Conservation (phyloP, 2,888 invertebrate genomes). For the Azorinus chamasolen region DNA sequence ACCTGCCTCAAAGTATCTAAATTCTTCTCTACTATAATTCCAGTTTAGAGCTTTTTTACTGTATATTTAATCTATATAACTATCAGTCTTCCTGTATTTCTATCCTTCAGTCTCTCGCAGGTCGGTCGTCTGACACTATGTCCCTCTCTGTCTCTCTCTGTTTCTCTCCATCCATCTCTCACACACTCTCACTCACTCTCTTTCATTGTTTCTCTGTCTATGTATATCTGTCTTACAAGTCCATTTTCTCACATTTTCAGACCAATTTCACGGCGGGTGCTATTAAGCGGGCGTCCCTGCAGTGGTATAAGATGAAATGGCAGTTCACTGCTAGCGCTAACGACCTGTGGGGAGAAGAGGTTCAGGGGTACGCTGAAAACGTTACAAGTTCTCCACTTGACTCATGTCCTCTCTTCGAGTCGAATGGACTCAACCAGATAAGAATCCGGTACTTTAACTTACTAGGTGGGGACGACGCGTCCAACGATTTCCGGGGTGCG, state of each 20-base stretch:
- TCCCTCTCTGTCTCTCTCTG: too few relatives aligned
- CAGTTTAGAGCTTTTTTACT: too few relatives aligned
- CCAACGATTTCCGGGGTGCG: constrained; percentile 56
- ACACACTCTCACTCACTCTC: too few relatives aligned
- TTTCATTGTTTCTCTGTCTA: too few relatives aligned
- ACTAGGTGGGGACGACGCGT: constrained; percentile 50
- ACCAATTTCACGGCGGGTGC: constrained; percentile 37
- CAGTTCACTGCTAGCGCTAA: constrained; percentile 53
- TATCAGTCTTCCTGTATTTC: too few relatives aligned
- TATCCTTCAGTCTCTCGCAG: too few relatives aligned
- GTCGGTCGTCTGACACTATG: too few relatives aligned
- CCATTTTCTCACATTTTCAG: constrained; percentile 6
- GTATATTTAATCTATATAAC: too few relatives aligned
- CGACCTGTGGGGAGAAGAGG: constrained; percentile 61
- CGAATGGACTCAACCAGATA: constrained; percentile 37
- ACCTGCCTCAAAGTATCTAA: too few relatives aligned
- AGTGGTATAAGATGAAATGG: constrained; percentile 62
- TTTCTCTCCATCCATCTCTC: too few relatives aligned
- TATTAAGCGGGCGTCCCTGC: constrained; percentile 46
- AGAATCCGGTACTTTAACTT: constrained; percentile 55
- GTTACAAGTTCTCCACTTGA: constrained; percentile 37
- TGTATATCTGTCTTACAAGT: too few relatives aligned
- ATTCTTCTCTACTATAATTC: too few relatives aligned
- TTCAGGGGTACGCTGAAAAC: constrained; percentile 50
- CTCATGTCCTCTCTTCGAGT: constrained; percentile 20